Base-by-base conservation (phyloP, 2,888 invertebrate species). In the Acanthosepion lycidas region DNA sequence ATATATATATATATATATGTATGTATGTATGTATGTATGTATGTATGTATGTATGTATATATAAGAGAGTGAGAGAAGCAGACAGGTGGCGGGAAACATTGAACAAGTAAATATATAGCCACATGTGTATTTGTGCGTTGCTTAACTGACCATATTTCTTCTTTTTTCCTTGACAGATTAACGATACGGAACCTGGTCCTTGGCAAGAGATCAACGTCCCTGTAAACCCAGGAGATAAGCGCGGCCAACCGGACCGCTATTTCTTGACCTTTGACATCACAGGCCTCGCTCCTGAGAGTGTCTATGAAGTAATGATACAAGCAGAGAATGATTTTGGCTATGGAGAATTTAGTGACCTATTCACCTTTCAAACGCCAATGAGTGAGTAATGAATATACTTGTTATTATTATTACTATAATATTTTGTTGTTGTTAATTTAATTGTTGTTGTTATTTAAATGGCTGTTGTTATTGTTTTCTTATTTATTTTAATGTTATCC, bases 321-420 rank as follows among this genome's bases (percentile, higher is more conserved):
- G 92, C 92, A 8, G 92, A 92, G 48, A 92, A 92, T 48, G 92
- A 92, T 92, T 92, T 49, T 92, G 92, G 92, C 92, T 92, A 23
- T 48, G 92, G 92, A 23, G 92, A 92, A 51, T 92, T 92, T 48
- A 92, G 92, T 92, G 92, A 92, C 92, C 49, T 49, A 23, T 33
- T 92, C 48, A 51, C 51, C 48, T 92, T 92, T 92, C 49, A 92
- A 92, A 92, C 92, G 26, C 92, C 92, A 92, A 92, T 49, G 51
- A 49, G 92, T 92, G 51, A 92, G 92, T 92, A 92, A 49, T n/a
- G 48, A 28, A 92, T 28, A 78, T 0, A 15, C 15, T 15, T 18
- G n/a, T 78, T 15, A n/a, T 9, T n/a, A n/a, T 15, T 12, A 78
- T 15, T n/a, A 78, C 0, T 15, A 15, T 33, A 78, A 78, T 78